Evolutionary conservation across 2,113 vertebrate genomes (phyloP), one percentile per base, ranked within the genome.

Genomic region (Echinops telfairi): DNA sequence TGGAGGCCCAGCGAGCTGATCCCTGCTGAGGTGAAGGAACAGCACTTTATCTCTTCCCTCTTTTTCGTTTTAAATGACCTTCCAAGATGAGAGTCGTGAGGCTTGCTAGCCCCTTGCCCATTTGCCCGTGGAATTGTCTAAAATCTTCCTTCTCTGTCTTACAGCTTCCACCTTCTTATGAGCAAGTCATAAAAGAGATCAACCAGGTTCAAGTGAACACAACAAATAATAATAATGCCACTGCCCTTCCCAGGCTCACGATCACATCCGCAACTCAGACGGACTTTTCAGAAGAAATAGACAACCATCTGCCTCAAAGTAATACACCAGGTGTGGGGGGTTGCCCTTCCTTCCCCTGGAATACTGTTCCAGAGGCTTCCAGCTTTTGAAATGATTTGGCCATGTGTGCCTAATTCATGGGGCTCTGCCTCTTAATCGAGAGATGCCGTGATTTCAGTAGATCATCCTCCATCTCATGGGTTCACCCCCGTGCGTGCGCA

Each of bases 171-270:
- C 99, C 99, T n/a, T 99, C 99, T 16, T 99, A 99, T 93, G 99
- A 99, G 92, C 99, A 99, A 98, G 99, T 99, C 97, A 99, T 99
- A 97, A 98, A 99, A 98, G 99, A 99, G 98, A 99, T 99, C 96
- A 99, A 98, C 95, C 98, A 98, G 98, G 98, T 98, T 64, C 98
- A 98, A 95, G 97, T 97, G n/a, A 95, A 97, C 80, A 98, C 98
- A 84, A 98, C 98, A 88, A 98, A 98, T 86, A 98, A 98, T 92
- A 98, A 98, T 96, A 98, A 98, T 98, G 98, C 98, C 88, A 75
- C 96, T 96, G 98, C 98, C 83, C 95, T 98, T 92, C 98, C 98
- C 88, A 98, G 98, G 83, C 96, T 96, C 95, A 99, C 98, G 82
- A 96, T 97, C 85, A 98, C 98, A 91, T 98, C 98, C 90, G 98